A percentile compares a stretch with the other conserved stretches of the same genome.
phyloP scores from a whole-genome alignment of 1,140 invertebrate species.

The Pantala flavescens region DNA sequence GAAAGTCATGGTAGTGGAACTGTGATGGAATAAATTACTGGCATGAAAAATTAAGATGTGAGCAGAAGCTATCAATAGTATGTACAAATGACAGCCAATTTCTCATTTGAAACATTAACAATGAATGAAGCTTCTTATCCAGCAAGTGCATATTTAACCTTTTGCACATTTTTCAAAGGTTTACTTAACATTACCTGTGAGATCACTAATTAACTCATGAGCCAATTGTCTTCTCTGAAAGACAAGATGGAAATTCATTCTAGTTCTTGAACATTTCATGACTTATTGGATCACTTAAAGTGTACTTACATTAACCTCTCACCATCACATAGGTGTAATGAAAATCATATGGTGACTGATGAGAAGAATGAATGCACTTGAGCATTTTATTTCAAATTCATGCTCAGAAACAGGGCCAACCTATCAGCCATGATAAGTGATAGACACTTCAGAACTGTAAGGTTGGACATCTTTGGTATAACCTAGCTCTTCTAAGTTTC shows the following conservation, averaged over 20 bases:
- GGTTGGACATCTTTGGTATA: neutral
- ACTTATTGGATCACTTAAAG: neutral
- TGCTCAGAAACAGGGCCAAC: neutral
- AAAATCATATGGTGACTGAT: neutral
- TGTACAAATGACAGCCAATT: constrained; percentile 1
- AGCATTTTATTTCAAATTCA: neutral
- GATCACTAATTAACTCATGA: neutral
- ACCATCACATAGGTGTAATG: neutral
- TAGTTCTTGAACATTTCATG: neutral
- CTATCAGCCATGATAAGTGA: neutral
- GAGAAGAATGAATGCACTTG: neutral
- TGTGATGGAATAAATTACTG: neutral
- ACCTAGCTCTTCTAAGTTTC: constrained; percentile 6
- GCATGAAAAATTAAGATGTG: neutral
- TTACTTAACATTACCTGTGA: neutral
- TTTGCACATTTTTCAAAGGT: neutral
- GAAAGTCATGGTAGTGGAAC: neutral
- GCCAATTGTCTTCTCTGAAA: neutral
- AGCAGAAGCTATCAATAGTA: neutral
- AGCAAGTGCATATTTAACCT: neutral
- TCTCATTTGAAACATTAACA: neutral
- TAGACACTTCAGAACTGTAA: neutral
- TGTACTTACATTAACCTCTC: neutral
- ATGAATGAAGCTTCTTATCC: neutral
- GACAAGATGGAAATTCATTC: neutral